Conservation (phyloP, 2,797 vertebrate genomes). For the Hyperoplus immaculatus region DNA sequence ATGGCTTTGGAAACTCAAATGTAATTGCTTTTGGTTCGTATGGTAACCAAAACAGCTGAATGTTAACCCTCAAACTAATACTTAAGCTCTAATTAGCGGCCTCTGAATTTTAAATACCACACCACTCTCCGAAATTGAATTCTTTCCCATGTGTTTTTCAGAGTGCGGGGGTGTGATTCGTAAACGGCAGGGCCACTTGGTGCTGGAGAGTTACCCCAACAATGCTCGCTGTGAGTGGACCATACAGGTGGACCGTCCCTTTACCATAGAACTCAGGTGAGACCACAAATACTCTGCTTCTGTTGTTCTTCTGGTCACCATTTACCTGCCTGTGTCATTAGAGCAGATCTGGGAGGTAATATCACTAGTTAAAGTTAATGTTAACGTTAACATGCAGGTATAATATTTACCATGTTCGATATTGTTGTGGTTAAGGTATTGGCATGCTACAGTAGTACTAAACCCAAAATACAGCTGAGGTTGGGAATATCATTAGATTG, state of each 20-base stretch:
- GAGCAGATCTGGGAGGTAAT: neutral
- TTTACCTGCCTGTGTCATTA: neutral
- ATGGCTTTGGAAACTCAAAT: constrained; percentile 34
- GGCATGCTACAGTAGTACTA: neutral
- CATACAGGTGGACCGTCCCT: constrained; percentile 89
- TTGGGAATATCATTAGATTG: neutral
- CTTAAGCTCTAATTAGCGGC: constrained; percentile 39
- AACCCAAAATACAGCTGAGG: neutral
- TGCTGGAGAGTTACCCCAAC: constrained; percentile 96
- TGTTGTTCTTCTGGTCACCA: neutral
- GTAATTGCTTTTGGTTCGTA: constrained; percentile 43
- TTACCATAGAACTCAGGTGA: constrained; percentile 94
- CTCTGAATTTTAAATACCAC: constrained; percentile 9
- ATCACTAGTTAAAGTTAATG: neutral
- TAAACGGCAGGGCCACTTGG: constrained; percentile 92
- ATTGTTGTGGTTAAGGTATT: neutral
- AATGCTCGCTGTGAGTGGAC: constrained; percentile 97
- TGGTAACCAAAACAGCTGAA: constrained; percentile 27
- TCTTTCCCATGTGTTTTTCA: constrained; percentile 65
- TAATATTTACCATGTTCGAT: neutral
- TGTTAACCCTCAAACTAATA: constrained; percentile 25
- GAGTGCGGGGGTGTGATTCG: constrained; percentile 93
- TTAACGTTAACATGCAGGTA: neutral
- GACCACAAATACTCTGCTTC: neutral
- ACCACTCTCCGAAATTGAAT: constrained; percentile 21